Evolutionary conservation across 1,140 invertebrate genomes (phyloP).

Genomic region (Euborellia annulipes): DNA sequence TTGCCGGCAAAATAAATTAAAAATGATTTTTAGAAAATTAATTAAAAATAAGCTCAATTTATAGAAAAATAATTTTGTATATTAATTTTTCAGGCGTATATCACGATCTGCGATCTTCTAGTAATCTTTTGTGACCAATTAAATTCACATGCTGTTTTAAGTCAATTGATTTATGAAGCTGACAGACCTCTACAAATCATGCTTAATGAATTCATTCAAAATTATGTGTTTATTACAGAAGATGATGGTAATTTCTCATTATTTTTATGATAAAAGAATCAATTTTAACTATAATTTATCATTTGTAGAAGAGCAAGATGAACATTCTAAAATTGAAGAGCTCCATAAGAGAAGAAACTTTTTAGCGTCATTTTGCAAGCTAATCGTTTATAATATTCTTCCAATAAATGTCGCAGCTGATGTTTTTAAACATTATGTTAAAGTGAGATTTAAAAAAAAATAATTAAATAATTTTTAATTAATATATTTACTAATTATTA

Average conservation of each 20-base stretch:
- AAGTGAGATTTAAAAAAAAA: no score
- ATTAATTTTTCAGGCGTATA: slow-evolving; percentile 85
- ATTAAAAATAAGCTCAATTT: no score
- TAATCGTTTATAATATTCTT: slow-evolving; percentile 94
- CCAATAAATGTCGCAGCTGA: slow-evolving; percentile 81
- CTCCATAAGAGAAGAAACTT: slow-evolving; percentile 92
- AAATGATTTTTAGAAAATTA: no score
- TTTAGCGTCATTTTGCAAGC: slow-evolving; percentile 90
- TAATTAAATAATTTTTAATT: no score
- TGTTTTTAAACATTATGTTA: slow-evolving; percentile 95
- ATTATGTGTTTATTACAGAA: slow-evolving; percentile 83
- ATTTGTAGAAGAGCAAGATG: slow-evolving; percentile 58
- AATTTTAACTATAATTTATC: no score
- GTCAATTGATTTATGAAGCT: slow-evolving; percentile 65
- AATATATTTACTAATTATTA: no score
- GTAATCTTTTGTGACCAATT: slow-evolving; percentile 90
- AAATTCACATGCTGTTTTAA: slow-evolving; percentile 36
- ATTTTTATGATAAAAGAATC: slow-evolving; percentile 7
- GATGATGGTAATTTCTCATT: slow-evolving; percentile 46
- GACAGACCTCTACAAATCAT: slow-evolving; percentile 62
- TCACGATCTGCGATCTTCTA: slow-evolving; percentile 85
- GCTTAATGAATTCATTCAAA: slow-evolving; percentile 81
- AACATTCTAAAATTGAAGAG: slow-evolving; percentile 88
- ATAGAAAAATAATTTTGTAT: no score
- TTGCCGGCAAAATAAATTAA: no score